A percentile compares a stretch with the other conserved stretches of the same genome.
These are phyloP conservation scores for Drosophila sp. DNA, from an alignment of 1,140 invertebrate genomes.

Conservation along the genomic window DNA sequence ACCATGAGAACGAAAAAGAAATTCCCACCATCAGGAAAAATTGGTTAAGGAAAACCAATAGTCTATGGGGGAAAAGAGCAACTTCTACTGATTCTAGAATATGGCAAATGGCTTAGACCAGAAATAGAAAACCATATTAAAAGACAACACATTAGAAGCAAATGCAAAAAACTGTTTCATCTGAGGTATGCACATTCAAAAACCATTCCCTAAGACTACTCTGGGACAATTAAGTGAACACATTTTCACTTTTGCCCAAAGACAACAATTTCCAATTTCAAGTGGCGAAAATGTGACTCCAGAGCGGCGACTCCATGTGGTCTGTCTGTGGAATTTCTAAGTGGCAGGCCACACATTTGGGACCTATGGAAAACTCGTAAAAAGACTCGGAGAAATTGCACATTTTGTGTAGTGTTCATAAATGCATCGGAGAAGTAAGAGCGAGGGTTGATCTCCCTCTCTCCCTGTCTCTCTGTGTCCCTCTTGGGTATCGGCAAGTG, in stretches of 20 bases:
- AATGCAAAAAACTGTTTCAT: slow-evolving; percentile 23
- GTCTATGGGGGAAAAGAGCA: not conserved
- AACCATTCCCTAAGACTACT: slow-evolving; percentile 25
- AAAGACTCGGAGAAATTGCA: slow-evolving; percentile 60
- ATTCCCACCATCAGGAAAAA: not conserved
- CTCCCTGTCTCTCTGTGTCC: not conserved
- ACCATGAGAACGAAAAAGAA: slow-evolving; percentile 30
- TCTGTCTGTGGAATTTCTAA: slow-evolving; percentile 67
- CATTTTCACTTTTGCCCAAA: slow-evolving; percentile 47
- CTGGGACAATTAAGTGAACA: slow-evolving; percentile 38
- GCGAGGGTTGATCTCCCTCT: slow-evolving; percentile 46
- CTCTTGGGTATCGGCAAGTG: slow-evolving; percentile 30
- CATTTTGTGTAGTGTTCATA: slow-evolving; percentile 73
- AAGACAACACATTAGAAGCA: slow-evolving; percentile 48
- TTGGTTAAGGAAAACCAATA: not conserved
- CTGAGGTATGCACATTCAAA: slow-evolving; percentile 59
- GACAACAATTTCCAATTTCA: slow-evolving; percentile 17
- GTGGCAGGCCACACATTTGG: slow-evolving; percentile 71
- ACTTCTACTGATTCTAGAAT: slow-evolving; percentile 16
- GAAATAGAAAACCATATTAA: slow-evolving; percentile 59
- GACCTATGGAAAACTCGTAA: slow-evolving; percentile 73
- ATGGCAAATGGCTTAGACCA: slow-evolving; percentile 35
- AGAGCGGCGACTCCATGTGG: slow-evolving; percentile 70
- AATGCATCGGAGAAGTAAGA: slow-evolving; percentile 35
- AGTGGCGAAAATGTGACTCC: slow-evolving; percentile 36